Base-by-base conservation (phyloP, 2,113 vertebrate species). In the Agelaius tricolor region DNA sequence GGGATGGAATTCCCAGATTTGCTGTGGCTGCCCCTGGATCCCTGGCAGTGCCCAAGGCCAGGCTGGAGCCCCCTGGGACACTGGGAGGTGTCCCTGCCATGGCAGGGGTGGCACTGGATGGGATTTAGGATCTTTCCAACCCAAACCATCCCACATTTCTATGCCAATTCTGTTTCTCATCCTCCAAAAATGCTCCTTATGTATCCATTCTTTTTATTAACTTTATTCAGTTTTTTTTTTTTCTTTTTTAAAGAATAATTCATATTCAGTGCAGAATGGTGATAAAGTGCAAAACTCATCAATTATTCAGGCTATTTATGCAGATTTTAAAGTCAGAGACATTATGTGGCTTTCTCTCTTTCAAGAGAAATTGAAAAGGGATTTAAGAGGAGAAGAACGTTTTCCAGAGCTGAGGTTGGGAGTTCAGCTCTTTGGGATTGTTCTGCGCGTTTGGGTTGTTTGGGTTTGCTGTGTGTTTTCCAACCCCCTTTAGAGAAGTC, bases 271-370 rank as follows among this genome's bases (percentile, higher is more conserved):
- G 14, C n/a, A 52, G 72, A 84, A 72, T 24, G 24, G 27, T 55
- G 62, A 26, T 19, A 10, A 84, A 81, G 59, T 47, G 65, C 52
- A 62, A 84, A 96, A 46, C 14, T 85, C 46, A 33, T 92, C 87
- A 69, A 74, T 73, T 83, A 74, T 69, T 93, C 41, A 62, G 73
- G 30, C 51, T 79, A 28, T 81, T 89, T 91, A 46, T 79, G 61
- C 33, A 39, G 43, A 43, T 74, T 91, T 81, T 77, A 20, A 92
- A 81, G 41, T n/a, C 72, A 23, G 49, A 58, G 46, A 52, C 5
- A 18, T 73, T 47, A 43, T 35, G 33, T 84, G 31, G 33, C 51
- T 93, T 85, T 51, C 22, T 91, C 47, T 62, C 24, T 63, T 93
- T 57, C 24, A 68, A 76, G 44, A 65, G 30, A 37, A 86, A 51